phyloP scores from a whole-genome alignment of 2,113 vertebrate species.

The Nymphicus hollandicus region DNA sequence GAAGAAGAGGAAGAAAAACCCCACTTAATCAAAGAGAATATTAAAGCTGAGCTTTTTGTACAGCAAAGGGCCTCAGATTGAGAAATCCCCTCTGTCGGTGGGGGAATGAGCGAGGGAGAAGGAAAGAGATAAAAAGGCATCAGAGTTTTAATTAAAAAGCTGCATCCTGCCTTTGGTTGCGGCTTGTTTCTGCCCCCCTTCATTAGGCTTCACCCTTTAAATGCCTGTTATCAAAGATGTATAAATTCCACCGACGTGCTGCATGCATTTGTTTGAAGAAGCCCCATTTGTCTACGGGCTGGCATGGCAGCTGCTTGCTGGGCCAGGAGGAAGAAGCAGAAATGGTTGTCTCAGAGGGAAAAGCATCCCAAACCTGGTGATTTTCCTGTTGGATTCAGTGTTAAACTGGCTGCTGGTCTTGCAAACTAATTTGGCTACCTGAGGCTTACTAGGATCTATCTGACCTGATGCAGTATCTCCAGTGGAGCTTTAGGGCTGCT shows the following conservation, averaged over 20 bases:
- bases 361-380: accelerated
- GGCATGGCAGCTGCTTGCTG: background rate
- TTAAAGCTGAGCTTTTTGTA: constrained; percentile 34
- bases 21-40: constrained; percentile 47
- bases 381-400: background rate
- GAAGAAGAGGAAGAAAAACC: constrained; percentile 5
- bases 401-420: background rate
- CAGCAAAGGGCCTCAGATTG: background rate
- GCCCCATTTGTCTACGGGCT: background rate
- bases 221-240: constrained; percentile 47
- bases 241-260: background rate
- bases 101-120: background rate
- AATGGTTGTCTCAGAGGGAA: background rate
- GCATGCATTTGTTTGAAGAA: background rate
- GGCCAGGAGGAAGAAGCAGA: background rate
- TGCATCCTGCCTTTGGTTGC: background rate
- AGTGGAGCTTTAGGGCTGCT: background rate
- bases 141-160: constrained; percentile 68
- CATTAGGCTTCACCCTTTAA: constrained; percentile 56
- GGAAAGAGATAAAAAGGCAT: constrained; percentile 41
- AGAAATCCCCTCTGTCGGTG: background rate
- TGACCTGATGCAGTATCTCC: background rate
- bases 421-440: background rate
- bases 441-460: accelerated
- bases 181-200: constrained; percentile 36